phyloP scores from a whole-genome alignment of 2,888 invertebrate genomes.

The Mayetiola destructor region DNA sequence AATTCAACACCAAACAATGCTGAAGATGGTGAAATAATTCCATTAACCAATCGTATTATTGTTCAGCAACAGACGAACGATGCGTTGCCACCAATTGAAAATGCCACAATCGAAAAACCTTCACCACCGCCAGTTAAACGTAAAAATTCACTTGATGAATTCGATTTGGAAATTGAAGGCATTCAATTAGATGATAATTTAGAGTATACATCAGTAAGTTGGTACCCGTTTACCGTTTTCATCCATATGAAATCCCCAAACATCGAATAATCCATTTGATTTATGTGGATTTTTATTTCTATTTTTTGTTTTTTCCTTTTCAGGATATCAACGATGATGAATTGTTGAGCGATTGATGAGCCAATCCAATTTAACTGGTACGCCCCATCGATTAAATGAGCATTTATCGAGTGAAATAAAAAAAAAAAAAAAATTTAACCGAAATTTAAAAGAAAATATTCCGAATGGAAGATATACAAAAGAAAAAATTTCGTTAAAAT shows the following conservation, averaged over 20 bases:
- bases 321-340: conserved; percentile 64
- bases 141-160: conserved; percentile 42
- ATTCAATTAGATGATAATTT: conserved; percentile 66
- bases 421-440: not conserved
- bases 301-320: conserved; percentile 31
- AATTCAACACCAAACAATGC: not conserved
- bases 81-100: not conserved
- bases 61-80: conserved; percentile 9
- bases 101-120: conserved; percentile 20
- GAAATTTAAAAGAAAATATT: too few relatives aligned
- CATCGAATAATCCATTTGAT: not conserved
- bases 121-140: conserved; percentile 24
- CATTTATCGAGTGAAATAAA: not conserved
- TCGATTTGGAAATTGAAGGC: conserved; percentile 72
- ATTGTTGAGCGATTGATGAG: conserved; percentile 43
- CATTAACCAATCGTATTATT: not conserved
- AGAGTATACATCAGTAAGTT: conserved; percentile 53
- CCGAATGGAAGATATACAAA: too few relatives aligned
- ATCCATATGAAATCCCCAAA: not conserved
- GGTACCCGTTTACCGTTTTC: conserved; percentile 6
- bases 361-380: not conserved
- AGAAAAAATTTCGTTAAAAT: too few relatives aligned
- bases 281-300: conserved; percentile 16
- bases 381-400: not conserved
- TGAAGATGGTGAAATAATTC: not conserved